Conservation (phyloP, 2,797 vertebrate genomes). For the Merluccius polli region DNA sequence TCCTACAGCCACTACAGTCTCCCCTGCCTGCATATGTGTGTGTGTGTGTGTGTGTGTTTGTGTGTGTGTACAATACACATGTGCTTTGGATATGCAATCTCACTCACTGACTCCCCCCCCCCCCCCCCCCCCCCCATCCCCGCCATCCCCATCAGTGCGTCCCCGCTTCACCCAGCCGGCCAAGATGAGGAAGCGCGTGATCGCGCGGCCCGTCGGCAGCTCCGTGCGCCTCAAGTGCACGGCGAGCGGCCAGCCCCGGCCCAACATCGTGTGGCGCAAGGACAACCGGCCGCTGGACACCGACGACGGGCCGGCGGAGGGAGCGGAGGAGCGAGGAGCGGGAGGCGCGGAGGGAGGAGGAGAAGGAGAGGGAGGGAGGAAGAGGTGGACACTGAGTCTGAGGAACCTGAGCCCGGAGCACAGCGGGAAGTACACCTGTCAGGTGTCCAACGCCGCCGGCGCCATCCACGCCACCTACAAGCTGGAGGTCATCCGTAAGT, state of each 20-base stretch:
- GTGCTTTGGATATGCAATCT: neutral
- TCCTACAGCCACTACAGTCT: too few relatives aligned
- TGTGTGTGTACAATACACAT: neutral
- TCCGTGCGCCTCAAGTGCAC: constrained; percentile 93
- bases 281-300: constrained; percentile 81
- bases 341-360: constrained; percentile 27
- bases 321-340: constrained; percentile 77
- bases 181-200: constrained; percentile 97
- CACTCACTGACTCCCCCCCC: neutral
- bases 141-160: constrained; percentile 68
- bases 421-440: constrained; percentile 96
- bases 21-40: too few relatives aligned
- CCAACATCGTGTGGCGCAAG: constrained; percentile 93
- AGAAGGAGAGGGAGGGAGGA: constrained; percentile 77
- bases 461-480: constrained; percentile 97
- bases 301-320: constrained; percentile 27
- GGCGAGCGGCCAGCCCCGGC: constrained; percentile 89
- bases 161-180: constrained; percentile 95
- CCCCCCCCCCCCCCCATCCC: neutral
- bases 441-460: constrained; percentile 88
- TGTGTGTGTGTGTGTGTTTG: neutral
- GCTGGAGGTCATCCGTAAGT: constrained; percentile 95
- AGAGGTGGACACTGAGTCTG: constrained; percentile 93
- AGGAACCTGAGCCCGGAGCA: constrained; percentile 91
- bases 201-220: constrained; percentile 92